Evolutionary conservation across 1,140 invertebrate species (phyloP).

Genomic region (Drosophila parabipectinata): DNA sequence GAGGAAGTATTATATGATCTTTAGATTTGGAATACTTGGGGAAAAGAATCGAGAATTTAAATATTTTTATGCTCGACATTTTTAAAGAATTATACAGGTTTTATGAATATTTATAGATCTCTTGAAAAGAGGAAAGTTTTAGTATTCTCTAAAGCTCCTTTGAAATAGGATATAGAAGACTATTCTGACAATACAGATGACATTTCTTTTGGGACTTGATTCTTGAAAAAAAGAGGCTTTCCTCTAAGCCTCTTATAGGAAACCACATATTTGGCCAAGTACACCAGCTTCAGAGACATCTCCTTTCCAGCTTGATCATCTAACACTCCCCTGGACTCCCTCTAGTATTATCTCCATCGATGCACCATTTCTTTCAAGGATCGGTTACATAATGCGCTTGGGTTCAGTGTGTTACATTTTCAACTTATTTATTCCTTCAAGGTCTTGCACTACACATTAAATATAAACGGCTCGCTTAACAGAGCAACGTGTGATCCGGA

Average conservation of each 20-base stretch:
- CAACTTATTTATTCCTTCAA: slow-evolving; percentile 69
- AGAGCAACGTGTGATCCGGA: neutral
- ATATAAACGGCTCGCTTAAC: slow-evolving; percentile 39
- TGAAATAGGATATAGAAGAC: no score
- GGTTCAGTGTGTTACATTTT: slow-evolving; percentile 44
- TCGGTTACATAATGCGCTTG: slow-evolving; percentile 62
- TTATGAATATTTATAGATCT: no score
- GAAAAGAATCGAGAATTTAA: no score
- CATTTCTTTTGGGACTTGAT: no score
- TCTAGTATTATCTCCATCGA: neutral
- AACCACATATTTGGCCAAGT: neutral
- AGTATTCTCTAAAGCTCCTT: no score
- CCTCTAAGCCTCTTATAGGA: no score
- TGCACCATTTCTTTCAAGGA: neutral
- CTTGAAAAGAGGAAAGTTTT: no score
- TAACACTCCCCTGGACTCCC: neutral
- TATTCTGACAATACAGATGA: no score
- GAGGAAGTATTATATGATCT: no score
- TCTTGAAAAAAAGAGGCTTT: neutral
- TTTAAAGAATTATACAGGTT: no score
- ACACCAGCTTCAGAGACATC: neutral
- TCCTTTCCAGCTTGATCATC: neutral
- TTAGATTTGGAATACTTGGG: no score
- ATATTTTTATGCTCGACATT: no score
- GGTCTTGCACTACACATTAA: slow-evolving; percentile 70